Evolutionary conservation across 1,140 invertebrate genomes (phyloP), one percentile per base, ranked within the genome.

Genomic region (Danaus plexippus): DNA sequence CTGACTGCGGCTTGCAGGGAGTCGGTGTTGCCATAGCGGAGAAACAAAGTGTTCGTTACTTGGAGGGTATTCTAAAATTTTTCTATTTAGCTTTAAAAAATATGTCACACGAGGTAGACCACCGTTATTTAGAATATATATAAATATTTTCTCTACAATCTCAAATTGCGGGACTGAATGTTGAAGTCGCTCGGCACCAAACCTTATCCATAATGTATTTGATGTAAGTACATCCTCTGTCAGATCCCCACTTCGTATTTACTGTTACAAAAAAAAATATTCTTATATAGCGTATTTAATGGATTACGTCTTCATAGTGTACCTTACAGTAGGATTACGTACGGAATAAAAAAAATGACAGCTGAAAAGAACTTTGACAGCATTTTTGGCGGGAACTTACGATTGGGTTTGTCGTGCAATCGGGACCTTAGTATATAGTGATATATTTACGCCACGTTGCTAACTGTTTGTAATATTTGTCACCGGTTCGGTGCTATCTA

Each of bases 91-190:
- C 80, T 84, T 84, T 84, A 84, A 75, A 69, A 6, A 32, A 69
- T 66, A 70, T 78, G 71, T 83, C 77, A 76, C 78, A 83, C 75
- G 78, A 83, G 63, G 60, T 67, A 75, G 68, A 85, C 82, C 82
- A 85, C 82, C 80, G 82, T 72, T 73, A 67, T 71, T 73, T 81
- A 78, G 69, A 71, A 69, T 75, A 70, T 71, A 71, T 70, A 61
- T 51, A 61, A 59, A 61, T 57, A 61, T 59, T 62, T 66, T 67
- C 52, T 69, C 59, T 67, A 41, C 56, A 61, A 62, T 59, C 61
- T 53, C 48, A 58, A 57, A 57, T 43, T 61, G 50, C 47, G 55
- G 62, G 54, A 55, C 56, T 13, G 56, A 47, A 57, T 59, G 47
- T 59, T n/a, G 54, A 59, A 47, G 53, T 62, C 43, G 49, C 59